Evolutionary conservation across 2,113 vertebrate genomes (phyloP), one percentile per base, ranked within the genome.

Genomic region (Opisthocomus hoazin): DNA sequence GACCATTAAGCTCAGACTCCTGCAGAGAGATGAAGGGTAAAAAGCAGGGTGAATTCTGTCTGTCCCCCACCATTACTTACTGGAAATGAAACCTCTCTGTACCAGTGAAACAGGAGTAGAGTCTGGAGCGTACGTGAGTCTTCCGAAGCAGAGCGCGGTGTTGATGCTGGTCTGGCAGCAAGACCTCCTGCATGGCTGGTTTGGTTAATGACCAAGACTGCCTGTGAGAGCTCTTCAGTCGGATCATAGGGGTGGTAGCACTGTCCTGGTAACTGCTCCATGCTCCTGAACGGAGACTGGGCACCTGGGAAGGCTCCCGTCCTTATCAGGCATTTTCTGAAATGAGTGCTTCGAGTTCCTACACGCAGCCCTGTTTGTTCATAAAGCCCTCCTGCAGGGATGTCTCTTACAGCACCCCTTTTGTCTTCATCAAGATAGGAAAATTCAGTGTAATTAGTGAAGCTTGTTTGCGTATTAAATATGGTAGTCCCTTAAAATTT

Each of bases 381-480:
- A 71, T 84, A 56, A 84, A 95, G 36, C 58, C 37, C 32, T 95
- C 29, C 46, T 89, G 43, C 13, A 77, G 30, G 60, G 51, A 22
- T 64, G 64, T 57, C 68, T 92, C 30, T 65, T 88, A 78, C 43
- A 84, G 60, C 61, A 69, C 53, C 43, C 16, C 65, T 93, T 95
- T 95, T 75, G 87, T 91, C 69, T 94, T 39, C 50, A 87, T 89
- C 84, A 91, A 94, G 95, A 89, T 82, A 96, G 24, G 89, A 95
- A 84, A 96, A 89, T 82, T 81, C 12, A 2, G 23, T 2, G 1
- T 79, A 93, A 94, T 92, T 92, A 93, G 29, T 54, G 58, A 89
- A 90, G 54, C 8, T 36, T 64, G 5, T 71, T 78, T 94, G 56
- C 36, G 56, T 71, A 23, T 86, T 73, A 54, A 70, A 51, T 78